phyloP scores from a whole-genome alignment of 2,888 invertebrate species.

The Mystacides longicornis region DNA sequence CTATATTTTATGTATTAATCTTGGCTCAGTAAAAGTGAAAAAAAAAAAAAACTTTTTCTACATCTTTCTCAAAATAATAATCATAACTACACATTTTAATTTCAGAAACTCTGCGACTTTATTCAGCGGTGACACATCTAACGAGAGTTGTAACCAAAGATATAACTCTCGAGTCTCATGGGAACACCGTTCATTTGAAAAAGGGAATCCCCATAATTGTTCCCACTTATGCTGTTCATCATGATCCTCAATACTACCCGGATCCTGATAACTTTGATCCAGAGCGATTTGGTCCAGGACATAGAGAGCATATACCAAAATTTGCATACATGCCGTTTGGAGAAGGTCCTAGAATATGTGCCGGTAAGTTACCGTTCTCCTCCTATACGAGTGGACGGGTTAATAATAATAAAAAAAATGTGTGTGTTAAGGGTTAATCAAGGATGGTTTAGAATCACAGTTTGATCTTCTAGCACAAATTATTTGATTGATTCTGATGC shows the following conservation, averaged over 20 bases:
- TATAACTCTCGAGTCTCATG: not conserved
- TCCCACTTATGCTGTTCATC: not conserved
- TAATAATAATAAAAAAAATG: too few species aligned
- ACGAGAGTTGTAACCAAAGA: not conserved
- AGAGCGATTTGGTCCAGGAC: not conserved
- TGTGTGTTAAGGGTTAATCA: too few species aligned
- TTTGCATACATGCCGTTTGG: conserved; percentile 6
- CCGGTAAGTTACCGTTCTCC: too few species aligned
- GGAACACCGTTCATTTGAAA: not conserved
- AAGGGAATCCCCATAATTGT: not conserved
- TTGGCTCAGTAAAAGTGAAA: too few species aligned
- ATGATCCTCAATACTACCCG: conserved; percentile 1
- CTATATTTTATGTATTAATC: too few species aligned
- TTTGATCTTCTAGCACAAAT: too few species aligned
- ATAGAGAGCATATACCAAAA: not conserved
- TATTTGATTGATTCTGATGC: too few species aligned
- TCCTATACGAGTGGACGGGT: too few species aligned
- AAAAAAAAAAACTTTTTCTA: not conserved
- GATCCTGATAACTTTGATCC: conserved; percentile 8
- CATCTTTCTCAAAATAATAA: not conserved
- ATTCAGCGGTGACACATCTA: not conserved
- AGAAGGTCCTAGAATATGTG: conserved; percentile 5
- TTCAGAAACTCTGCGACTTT: not conserved
- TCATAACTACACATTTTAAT: not conserved
- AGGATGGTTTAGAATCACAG: too few species aligned